Evolutionary conservation across 2,113 vertebrate species (phyloP).

Genomic region (Motacilla alba): DNA sequence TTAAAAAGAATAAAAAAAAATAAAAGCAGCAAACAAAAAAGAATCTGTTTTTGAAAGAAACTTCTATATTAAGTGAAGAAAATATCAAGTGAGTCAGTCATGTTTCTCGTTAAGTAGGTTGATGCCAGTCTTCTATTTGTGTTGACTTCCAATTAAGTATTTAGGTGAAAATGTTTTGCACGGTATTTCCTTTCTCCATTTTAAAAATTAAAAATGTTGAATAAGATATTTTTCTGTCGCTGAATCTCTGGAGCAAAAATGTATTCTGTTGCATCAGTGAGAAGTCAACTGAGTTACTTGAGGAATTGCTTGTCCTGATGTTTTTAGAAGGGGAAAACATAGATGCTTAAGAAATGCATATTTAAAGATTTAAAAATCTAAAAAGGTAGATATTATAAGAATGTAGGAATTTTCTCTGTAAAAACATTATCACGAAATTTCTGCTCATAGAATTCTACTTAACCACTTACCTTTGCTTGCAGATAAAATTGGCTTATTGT

Average conservation of each 20-base stretch:
- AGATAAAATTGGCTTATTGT: neutral
- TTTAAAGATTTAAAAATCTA: neutral
- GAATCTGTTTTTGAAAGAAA: neutral
- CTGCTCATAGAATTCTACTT: neutral
- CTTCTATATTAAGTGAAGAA: neutral
- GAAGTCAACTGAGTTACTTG: conserved; percentile 1
- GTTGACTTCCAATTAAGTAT: conserved; percentile 43
- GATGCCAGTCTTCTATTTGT: conserved; percentile 7
- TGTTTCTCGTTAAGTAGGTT: conserved; percentile 8
- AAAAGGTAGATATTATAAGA: neutral
- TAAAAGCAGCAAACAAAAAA: neutral
- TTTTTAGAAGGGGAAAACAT: neutral
- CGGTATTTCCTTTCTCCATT: conserved; percentile 19
- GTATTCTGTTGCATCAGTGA: neutral
- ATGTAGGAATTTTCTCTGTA: neutral
- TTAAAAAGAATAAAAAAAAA: neutral
- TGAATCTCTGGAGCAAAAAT: neutral
- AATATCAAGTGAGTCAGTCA: neutral
- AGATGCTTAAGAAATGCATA: neutral
- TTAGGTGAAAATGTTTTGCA: conserved; percentile 44
- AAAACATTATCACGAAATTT: neutral
- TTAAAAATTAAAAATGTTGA: conserved; percentile 50
- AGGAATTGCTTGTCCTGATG: neutral
- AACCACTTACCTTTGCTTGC: neutral
- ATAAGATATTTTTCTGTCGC: conserved; percentile 27